Evolutionary conservation across 2,113 vertebrate species (phyloP).

Genomic region (Perca fluviatilis): DNA sequence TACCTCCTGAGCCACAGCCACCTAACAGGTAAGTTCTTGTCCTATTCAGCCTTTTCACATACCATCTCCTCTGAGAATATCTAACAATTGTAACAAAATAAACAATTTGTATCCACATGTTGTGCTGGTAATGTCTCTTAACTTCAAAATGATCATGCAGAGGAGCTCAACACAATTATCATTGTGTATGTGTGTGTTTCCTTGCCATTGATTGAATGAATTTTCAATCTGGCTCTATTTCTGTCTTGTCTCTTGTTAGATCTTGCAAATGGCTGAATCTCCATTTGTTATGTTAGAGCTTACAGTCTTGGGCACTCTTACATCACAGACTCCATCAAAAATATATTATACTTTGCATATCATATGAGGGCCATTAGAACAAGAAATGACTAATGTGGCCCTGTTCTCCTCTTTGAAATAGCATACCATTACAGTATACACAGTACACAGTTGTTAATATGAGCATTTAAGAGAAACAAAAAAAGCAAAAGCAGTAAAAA

Average conservation of each 20-base stretch:
- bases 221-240: neutral
- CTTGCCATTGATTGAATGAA: neutral
- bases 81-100: neutral
- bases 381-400: neutral
- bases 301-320: neutral
- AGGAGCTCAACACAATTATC: neutral
- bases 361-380: neutral
- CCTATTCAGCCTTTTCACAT: neutral
- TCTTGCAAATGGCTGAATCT: neutral
- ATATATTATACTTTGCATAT: neutral
- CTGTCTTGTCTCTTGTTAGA: neutral
- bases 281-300: neutral
- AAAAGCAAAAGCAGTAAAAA: conserved; percentile 13
- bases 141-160: neutral
- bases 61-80: neutral
- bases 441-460: conserved; percentile 12
- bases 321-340: neutral
- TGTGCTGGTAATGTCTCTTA: neutral
- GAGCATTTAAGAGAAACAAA: conserved; percentile 14
- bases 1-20: too few relatives aligned
- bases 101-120: neutral
- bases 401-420: neutral
- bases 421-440: neutral
- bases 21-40: neutral
- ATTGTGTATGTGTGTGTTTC: neutral